phyloP scores from a whole-genome alignment of 2,888 invertebrate genomes.

The Pinctada fucata region DNA sequence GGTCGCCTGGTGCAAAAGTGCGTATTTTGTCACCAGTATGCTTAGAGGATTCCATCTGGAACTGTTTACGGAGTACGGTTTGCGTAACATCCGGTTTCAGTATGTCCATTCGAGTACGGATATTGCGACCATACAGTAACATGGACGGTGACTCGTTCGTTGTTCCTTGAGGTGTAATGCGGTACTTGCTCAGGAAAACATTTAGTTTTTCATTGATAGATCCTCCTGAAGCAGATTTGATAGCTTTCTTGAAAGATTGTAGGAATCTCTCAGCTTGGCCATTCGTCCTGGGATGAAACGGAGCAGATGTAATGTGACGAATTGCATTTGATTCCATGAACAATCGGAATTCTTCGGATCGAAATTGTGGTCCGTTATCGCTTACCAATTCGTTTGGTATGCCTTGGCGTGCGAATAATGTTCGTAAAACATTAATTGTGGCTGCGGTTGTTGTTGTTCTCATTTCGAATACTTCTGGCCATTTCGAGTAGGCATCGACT shows the following conservation, averaged over 20 bases:
- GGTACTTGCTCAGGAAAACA: constrained; percentile 7
- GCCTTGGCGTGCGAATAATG: constrained; percentile 74
- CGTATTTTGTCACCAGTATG: neutral
- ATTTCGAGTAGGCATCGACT: constrained; percentile 27
- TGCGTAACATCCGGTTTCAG: constrained; percentile 8
- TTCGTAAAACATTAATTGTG: constrained; percentile 42
- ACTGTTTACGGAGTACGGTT: constrained; percentile 10
- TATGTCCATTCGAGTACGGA: constrained; percentile 4
- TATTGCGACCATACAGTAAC: constrained; percentile 11
- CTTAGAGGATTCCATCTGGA: constrained; percentile 4
- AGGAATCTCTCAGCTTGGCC: constrained; percentile 52
- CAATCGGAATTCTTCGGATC: constrained; percentile 68
- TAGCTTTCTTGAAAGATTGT: constrained; percentile 20
- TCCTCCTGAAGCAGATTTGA: constrained; percentile 6
- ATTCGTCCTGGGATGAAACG: constrained; percentile 51
- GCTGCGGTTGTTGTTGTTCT: constrained; percentile 10
- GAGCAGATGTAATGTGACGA: constrained; percentile 22
- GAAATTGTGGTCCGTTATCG: constrained; percentile 3
- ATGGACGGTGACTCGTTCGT: constrained; percentile 7
- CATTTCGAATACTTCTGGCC: constrained; percentile 33
- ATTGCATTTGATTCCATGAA: constrained; percentile 7
- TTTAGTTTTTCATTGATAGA: constrained; percentile 10
- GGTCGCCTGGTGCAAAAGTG: neutral
- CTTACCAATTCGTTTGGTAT: constrained; percentile 73
- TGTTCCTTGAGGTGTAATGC: constrained; percentile 25